Evolutionary conservation across 1,140 invertebrate species (phyloP), one percentile per base, ranked within the genome.

Genomic region (Limonius californicus): DNA sequence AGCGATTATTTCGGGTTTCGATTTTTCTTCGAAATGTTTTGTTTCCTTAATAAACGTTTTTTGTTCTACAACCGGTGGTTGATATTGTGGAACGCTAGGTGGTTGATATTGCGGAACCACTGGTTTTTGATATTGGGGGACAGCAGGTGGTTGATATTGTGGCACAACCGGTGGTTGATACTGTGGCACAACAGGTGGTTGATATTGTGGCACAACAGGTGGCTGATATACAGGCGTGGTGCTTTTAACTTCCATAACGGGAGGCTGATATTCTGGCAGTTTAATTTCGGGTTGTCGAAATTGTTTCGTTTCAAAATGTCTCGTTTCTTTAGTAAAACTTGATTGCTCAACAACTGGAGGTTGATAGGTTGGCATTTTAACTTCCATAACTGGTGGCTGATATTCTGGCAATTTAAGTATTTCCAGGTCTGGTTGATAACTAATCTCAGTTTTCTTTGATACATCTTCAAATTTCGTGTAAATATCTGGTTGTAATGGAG

Each of bases 381-480:
- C n/a, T 27, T 27, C 35, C 35, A 50, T 50, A 50, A 21, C 16
- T 18, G 45, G 45, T 4, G 45, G 45, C 9, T 50, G 45, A 50
- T 18, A 50, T 39, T 39, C 35, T 12, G 35, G 35, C 35, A 39
- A 14, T 39, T 39, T 39, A 39, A 39, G 7, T 2, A 39, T 39
- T 12, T 39, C 35, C 7, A 12, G 8, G 2, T 39, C n/a, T 39
- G 8, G 2, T 12, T 39, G 7, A 2, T 39, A 9, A 39, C 60
- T 64, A 32, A 62, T 57, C 56, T 63, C 47, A 9, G 65, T 61
- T 65, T 72, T 64, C 12, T 23, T 58, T 62, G 3, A 59, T 39
- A 16, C 27, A 42, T 70, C 60, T 61, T 72, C 68, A 67, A 76
- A 76, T 65, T 75, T 75, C 54, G 73, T 69, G 62, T 74, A 76